Base-by-base conservation (phyloP, 2,113 vertebrate genomes). In the Macaca nemestrina region DNA sequence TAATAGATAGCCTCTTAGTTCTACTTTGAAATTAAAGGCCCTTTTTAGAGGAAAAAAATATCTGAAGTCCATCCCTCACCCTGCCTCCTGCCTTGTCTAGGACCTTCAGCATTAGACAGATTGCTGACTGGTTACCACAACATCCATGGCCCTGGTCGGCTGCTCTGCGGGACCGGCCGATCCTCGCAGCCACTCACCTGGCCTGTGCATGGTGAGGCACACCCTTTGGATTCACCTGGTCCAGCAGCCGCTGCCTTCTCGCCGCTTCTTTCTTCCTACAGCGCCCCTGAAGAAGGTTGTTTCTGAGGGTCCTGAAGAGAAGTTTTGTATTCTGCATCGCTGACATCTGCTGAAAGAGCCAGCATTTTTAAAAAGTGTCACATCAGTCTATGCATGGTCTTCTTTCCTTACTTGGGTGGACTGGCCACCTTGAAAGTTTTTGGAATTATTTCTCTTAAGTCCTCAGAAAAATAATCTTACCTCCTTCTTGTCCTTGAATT, bases 311-410 rank as follows among this genome's bases (percentile, higher is more conserved):
- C 91, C 32, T 78, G 43, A 99, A 73, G 17, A 99, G 95, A 0
- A 98, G 99, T 52, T 98, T 98, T 78, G 99, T 96, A 3, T 98
- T 99, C 10, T 98, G 99, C 76, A 97, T 99, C 98, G 98, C 98
- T 83, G 99, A 99, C 78, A 99, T 98, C 99, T 99, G 93, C 92
- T 90, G 93, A 87, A 97, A 97, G 4, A 9, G 79, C 35, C 48
- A 43, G 80, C 27, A 75, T 94, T 10, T 64, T 40, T 68, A 92
- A 80, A 88, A 8, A 6, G 55, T 2, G 4, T 22, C 90, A 43
- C 48, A 16, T 76, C 9, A 16, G 7, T 68, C 57, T 90, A 57
- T 30, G 8, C 12, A 12, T 0, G 0, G 1, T 30, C 25, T 38
- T 76, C 61, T 89, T 68, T 40, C 27, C 55, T 68, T 43, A 40